These are phyloP conservation scores for Pangasius macronema DNA, from an alignment of 2,797 vertebrate species.

Conservation along the genomic window DNA sequence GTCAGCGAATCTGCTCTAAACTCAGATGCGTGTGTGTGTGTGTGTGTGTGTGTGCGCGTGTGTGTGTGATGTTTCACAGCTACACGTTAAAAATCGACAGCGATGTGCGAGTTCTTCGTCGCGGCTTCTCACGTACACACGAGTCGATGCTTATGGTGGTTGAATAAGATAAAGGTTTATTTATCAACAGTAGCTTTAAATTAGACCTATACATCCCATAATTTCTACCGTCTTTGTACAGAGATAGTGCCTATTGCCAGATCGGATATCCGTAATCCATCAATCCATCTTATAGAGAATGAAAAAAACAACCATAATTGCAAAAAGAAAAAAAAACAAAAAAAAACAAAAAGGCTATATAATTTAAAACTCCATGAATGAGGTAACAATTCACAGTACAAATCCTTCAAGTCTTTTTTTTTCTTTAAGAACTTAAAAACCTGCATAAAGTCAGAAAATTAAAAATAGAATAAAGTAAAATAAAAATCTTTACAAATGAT, in stretches of 20 bases:
- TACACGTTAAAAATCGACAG: not conserved
- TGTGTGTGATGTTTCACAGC: not conserved
- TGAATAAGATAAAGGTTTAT: conserved; percentile 89
- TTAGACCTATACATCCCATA: conserved; percentile 90
- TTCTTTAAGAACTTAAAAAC: conserved; percentile 82
- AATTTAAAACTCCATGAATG: conserved; percentile 90
- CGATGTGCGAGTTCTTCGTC: not conserved
- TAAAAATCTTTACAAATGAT: conserved; percentile 88
- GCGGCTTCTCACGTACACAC: conserved; percentile 73
- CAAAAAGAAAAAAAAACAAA: conserved; percentile 53
- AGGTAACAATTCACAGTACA: conserved; percentile 99
- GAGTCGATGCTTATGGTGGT: conserved; percentile 80
- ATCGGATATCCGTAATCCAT: conserved; percentile 77
- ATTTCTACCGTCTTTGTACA: conserved; percentile 86
- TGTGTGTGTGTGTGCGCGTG: not conserved
- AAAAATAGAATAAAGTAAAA: conserved; percentile 60
- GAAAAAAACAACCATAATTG: conserved; percentile 35
- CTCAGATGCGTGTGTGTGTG: not conserved
- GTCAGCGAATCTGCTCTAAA: not conserved
- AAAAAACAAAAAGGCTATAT: conserved; percentile 71
- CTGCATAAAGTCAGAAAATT: conserved; percentile 83
- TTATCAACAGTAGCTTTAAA: conserved; percentile 84
- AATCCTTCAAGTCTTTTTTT: conserved; percentile 91
- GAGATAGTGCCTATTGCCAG: conserved; percentile 75
- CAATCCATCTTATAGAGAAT: conserved; percentile 69